Evolutionary conservation across 2,113 vertebrate species (phyloP).

Genomic region (Paraplagusia blochii): DNA sequence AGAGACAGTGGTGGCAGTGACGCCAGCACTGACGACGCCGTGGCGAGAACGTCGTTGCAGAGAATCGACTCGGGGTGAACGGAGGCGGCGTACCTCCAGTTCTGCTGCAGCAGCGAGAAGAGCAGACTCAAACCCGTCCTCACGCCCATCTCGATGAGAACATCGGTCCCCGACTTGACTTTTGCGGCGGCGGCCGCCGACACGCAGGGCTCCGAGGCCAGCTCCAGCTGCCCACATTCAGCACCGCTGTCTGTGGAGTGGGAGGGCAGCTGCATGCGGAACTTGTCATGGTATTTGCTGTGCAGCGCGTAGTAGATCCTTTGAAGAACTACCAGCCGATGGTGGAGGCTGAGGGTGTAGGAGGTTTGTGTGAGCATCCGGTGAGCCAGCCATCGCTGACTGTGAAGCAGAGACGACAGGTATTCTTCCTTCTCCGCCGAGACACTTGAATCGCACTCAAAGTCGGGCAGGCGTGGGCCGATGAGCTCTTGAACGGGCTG

Average conservation of each 20-base stretch:
- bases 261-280: constrained; percentile 60
- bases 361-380: constrained; percentile 75
- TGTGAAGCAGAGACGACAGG: constrained; percentile 75
- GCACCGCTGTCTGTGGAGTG: constrained; percentile 58
- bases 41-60: constrained; percentile 80
- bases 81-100: constrained; percentile 71
- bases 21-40: constrained; percentile 75
- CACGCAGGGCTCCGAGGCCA: constrained; percentile 60
- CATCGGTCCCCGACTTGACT: constrained; percentile 76
- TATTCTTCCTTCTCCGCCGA: constrained; percentile 78
- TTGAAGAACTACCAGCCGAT: constrained; percentile 75
- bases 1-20: constrained; percentile 79
- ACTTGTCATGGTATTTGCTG: constrained; percentile 81
- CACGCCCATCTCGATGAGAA: constrained; percentile 82
- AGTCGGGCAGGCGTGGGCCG: constrained; percentile 79
- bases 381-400: constrained; percentile 77
- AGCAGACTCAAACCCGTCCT: constrained; percentile 80
- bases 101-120: constrained; percentile 79
- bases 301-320: constrained; percentile 80
- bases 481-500: constrained; percentile 78
- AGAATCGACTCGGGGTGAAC: constrained; percentile 73
- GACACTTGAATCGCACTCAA: constrained; percentile 76
- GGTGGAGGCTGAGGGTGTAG: constrained; percentile 75
- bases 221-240: constrained; percentile 65
- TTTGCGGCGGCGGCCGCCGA: constrained; percentile 44